Conservation (phyloP, 2,888 invertebrate species). For the Chrysolina haemoptera region DNA sequence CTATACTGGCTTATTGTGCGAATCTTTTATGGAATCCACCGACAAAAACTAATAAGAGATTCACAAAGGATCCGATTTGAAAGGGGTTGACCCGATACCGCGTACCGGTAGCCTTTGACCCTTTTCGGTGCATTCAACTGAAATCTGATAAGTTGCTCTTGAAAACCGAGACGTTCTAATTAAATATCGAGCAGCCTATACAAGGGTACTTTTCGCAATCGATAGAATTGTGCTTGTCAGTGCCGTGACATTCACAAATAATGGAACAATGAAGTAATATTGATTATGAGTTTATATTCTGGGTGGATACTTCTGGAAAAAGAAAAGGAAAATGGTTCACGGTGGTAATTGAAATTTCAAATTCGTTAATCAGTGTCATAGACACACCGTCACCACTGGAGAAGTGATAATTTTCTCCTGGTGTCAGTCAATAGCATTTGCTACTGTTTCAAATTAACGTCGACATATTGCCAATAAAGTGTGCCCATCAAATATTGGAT, state of each 20-base stretch:
- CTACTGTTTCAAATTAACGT: too few species aligned
- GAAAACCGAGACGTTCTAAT: conserved; percentile 31
- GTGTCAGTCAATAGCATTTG: too few species aligned
- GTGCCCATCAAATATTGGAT: too few species aligned
- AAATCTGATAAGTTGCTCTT: conserved; percentile 57
- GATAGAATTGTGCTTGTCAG: conserved; percentile 13
- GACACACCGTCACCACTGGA: too few species aligned
- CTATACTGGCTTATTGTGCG: conserved; percentile 59
- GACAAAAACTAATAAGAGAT: conserved; percentile 62
- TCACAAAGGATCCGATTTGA: conserved; percentile 62
- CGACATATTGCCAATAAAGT: too few species aligned
- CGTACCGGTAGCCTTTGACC: conserved; percentile 56
- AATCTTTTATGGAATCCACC: conserved; percentile 61
- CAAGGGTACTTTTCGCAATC: conserved; percentile 12
- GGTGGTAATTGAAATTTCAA: too few species aligned
- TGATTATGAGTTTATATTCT: neutral
- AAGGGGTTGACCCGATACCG: conserved; percentile 58
- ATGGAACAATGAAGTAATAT: neutral
- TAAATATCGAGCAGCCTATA: conserved; percentile 26
- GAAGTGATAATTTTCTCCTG: too few species aligned
- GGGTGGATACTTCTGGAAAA: neutral
- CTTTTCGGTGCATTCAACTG: conserved; percentile 55
- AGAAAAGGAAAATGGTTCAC: neutral
- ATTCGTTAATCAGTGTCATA: too few species aligned
- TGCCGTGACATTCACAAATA: neutral